Conservation (phyloP, 1,140 invertebrate genomes). For the Anoplolepis gracilipes region DNA sequence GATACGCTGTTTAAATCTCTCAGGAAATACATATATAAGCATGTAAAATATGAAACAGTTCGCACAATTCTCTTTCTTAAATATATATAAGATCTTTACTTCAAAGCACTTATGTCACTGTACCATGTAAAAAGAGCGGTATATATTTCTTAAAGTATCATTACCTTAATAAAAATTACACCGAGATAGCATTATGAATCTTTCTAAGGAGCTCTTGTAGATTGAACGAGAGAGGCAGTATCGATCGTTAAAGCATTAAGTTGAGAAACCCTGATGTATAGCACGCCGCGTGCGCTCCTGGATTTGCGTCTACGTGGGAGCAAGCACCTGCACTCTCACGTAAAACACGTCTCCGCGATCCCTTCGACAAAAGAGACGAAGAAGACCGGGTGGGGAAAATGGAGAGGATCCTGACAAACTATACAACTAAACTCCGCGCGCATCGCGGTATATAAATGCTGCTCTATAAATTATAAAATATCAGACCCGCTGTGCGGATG, state of each 20-base stretch:
- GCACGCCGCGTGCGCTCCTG: constrained; percentile 41
- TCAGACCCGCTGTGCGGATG: constrained; percentile 13
- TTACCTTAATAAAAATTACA: background rate
- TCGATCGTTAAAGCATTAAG: constrained; percentile 39
- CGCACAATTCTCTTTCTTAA: background rate
- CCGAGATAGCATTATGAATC: background rate
- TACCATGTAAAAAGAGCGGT: background rate
- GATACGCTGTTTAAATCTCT: background rate
- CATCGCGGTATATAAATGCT: background rate
- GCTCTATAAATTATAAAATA: constrained; percentile 69
- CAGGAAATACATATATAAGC: background rate
- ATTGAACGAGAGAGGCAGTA: constrained; percentile 3
- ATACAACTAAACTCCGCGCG: constrained; percentile 58
- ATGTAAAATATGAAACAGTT: background rate
- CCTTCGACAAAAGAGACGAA: constrained; percentile 54
- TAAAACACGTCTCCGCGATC: constrained; percentile 62
- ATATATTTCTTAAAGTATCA: background rate
- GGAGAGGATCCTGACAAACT: constrained; percentile 48
- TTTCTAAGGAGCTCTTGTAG: background rate
- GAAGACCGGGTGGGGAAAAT: constrained; percentile 39
- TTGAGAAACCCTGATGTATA: constrained; percentile 56
- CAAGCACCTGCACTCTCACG: constrained; percentile 49
- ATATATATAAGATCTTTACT: constrained; percentile 1
- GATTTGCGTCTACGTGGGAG: constrained; percentile 58
- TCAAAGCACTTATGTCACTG: background rate